These are phyloP conservation scores for Puntigrus tetrazona DNA, from an alignment of 2,113 vertebrate species.

Conservation along the genomic window DNA sequence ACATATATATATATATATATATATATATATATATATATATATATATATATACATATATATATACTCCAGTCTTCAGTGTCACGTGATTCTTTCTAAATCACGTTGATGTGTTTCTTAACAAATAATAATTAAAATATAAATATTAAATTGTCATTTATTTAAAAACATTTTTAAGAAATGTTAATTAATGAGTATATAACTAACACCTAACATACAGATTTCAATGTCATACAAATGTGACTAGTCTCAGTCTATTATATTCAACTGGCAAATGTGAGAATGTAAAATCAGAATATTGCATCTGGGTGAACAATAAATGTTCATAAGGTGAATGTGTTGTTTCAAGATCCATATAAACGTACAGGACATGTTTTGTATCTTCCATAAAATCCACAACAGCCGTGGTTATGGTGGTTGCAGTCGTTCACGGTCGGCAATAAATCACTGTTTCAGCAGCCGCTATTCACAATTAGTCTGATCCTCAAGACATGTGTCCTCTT, in stretches of 20 bases:
- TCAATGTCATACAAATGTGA: background rate
- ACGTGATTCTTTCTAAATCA: no score
- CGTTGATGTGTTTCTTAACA: no score
- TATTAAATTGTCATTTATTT: no score
- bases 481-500: background rate
- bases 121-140: no score
- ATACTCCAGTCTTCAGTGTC: no score
- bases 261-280: background rate
- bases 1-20: no score
- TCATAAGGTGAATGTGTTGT: background rate
- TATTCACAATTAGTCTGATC: slow-evolving; percentile 16
- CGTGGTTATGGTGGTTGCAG: background rate
- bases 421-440: background rate
- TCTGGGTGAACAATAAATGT: background rate
- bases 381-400: background rate
- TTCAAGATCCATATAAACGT: background rate
- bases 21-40: no score
- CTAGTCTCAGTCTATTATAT: background rate
- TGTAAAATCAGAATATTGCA: background rate
- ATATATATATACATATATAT: no score
- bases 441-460: slow-evolving; percentile 18
- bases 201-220: no score
- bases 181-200: no score
- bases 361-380: background rate
- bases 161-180: no score